A percentile compares a stretch with the other conserved stretches of the same genome.
Conservation (phyloP, 2,113 vertebrate genomes). For the Charadrius vociferus region DNA sequence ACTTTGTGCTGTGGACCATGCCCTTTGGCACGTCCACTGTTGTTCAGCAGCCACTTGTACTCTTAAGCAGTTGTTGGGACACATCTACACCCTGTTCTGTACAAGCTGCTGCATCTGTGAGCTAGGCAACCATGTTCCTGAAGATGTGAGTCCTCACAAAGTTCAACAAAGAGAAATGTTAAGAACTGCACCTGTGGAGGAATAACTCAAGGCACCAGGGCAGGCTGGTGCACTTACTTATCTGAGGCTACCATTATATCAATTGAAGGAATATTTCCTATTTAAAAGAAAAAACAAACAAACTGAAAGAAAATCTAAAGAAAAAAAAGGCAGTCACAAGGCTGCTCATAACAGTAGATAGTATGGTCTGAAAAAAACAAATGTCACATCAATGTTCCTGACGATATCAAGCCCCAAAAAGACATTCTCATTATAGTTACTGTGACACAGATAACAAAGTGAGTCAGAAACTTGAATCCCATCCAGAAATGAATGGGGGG, state of each 20-base stretch:
- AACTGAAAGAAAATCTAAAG: neutral
- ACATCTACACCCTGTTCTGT: neutral
- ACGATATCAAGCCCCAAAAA: neutral
- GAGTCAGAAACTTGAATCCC: constrained; percentile 37
- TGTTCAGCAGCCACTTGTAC: neutral
- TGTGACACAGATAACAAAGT: constrained; percentile 15
- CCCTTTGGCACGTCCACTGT: neutral
- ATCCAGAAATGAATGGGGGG: constrained; percentile 1
- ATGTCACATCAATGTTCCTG: neutral
- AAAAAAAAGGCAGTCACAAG: neutral
- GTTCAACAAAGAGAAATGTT: neutral
- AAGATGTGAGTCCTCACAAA: neutral
- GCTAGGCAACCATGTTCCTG: neutral
- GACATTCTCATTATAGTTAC: neutral
- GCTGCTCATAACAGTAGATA: neutral
- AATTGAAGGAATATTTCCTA: neutral
- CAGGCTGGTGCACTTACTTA: neutral
- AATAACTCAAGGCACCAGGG: neutral
- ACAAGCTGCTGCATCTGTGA: neutral
- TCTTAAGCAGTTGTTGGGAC: neutral
- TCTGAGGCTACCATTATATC: neutral
- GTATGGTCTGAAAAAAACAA: neutral
- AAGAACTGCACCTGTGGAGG: neutral
- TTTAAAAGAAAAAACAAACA: neutral
- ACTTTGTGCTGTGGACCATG: neutral